Evolutionary conservation across 2,888 invertebrate genomes (phyloP).

Genomic region (Nomada fucata): DNA sequence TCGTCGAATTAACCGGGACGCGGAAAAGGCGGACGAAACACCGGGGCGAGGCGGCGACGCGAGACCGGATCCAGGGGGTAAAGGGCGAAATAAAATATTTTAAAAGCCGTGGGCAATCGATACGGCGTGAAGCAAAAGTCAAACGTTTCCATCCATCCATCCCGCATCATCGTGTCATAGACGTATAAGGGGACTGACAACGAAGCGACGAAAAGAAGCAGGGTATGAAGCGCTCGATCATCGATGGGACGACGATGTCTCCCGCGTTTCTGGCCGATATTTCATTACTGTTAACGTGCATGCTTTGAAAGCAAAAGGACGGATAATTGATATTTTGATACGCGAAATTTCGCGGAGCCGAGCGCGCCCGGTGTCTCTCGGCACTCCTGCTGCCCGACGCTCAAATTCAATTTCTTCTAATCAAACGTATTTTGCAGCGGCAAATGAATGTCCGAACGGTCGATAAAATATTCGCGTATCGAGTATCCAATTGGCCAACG

Average conservation of each 20-base stretch:
- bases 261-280: conserved; percentile 33
- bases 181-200: conserved; percentile 33
- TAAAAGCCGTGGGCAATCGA: conserved; percentile 58
- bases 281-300: conserved; percentile 63
- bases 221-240: conserved; percentile 22
- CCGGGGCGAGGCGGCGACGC: not conserved
- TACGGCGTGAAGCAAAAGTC: conserved; percentile 40
- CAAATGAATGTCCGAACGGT: conserved; percentile 63
- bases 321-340: conserved; percentile 70
- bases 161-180: conserved; percentile 33
- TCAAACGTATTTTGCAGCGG: conserved; percentile 64
- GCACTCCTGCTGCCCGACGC: conserved; percentile 55
- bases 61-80: conserved; percentile 3
- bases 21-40: too few relatives aligned
- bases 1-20: too few relatives aligned
- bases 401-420: conserved; percentile 68
- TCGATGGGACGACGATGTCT: conserved; percentile 33
- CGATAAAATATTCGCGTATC: conserved; percentile 52
- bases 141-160: conserved; percentile 9
- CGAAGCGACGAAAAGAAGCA: conserved; percentile 15
- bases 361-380: not conserved
- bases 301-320: conserved; percentile 46
- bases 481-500: conserved; percentile 11
- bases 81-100: conserved; percentile 34
- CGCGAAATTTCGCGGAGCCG: conserved; percentile 49